Conservation (phyloP, 2,888 invertebrate species). For the Nymphalis polychloros region DNA sequence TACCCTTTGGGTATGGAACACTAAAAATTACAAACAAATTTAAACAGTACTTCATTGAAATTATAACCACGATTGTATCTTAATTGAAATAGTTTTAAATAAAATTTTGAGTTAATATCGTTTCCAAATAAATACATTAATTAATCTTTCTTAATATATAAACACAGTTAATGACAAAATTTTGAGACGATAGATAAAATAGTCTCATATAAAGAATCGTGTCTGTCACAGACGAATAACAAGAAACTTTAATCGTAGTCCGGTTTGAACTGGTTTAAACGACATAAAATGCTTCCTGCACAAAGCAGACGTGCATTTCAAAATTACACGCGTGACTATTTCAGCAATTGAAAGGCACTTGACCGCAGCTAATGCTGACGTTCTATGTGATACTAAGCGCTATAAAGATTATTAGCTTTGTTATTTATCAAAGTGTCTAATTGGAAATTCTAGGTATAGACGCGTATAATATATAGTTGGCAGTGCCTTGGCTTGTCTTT, state of each 20-base stretch:
- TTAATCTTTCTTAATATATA: too few relatives aligned
- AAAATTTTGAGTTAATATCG: too few relatives aligned
- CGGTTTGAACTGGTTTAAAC: conserved; percentile 11
- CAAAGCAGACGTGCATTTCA: conserved; percentile 22
- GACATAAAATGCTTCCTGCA: conserved; percentile 15
- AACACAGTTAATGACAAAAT: too few relatives aligned
- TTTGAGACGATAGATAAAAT: not conserved
- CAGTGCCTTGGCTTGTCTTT: too few relatives aligned
- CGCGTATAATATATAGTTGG: too few relatives aligned
- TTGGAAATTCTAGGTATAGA: not conserved
- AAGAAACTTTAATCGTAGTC: conserved; percentile 17
- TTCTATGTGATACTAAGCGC: not conserved
- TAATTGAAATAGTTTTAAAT: too few relatives aligned
- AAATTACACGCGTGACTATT: conserved; percentile 16
- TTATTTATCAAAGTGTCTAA: not conserved
- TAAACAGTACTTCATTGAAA: too few relatives aligned
- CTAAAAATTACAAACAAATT: too few relatives aligned
- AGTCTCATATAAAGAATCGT: conserved; percentile 5
- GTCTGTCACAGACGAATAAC: not conserved
- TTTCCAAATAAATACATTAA: too few relatives aligned
- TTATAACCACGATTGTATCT: too few relatives aligned
- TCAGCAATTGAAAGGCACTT: conserved; percentile 17
- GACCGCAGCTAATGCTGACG: conserved; percentile 7
- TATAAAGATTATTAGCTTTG: not conserved
- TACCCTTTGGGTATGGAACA: too few relatives aligned